These are phyloP conservation scores for Macroteleia sp. DNA, from an alignment of 2,888 invertebrate species.

Conservation along the genomic window DNA sequence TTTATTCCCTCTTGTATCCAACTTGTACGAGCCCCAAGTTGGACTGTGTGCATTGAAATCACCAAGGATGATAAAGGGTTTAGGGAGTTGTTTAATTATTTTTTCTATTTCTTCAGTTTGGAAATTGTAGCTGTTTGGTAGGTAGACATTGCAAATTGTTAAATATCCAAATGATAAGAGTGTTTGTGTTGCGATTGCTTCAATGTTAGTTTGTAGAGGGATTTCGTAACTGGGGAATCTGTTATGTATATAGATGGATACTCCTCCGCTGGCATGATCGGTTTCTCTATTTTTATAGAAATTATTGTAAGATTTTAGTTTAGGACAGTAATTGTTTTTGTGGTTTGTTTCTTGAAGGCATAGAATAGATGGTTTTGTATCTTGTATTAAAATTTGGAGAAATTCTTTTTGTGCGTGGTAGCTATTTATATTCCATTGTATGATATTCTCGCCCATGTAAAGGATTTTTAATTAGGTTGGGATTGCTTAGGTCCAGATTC, in stretches of 20 bases:
- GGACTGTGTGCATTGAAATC: constrained; percentile 66
- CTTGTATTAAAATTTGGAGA: background rate
- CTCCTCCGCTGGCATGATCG: constrained; percentile 62
- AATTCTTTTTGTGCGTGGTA: background rate
- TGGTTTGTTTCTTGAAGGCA: constrained; percentile 40
- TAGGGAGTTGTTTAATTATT: constrained; percentile 20
- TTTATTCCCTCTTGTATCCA: constrained; percentile 61
- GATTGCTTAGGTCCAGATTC: background rate
- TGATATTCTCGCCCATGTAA: background rate
- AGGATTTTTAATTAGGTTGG: too few relatives aligned
- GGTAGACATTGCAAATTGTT: constrained; percentile 33
- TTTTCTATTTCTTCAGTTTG: background rate
- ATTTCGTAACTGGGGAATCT: constrained; percentile 8
- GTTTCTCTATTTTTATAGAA: constrained; percentile 40
- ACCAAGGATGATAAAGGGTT: constrained; percentile 60
- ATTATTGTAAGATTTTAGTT: background rate
- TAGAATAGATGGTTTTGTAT: background rate
- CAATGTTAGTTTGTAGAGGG: constrained; percentile 33
- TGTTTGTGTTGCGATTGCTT: constrained; percentile 59
- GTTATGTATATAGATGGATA: background rate
- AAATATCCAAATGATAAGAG: background rate
- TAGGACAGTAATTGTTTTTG: background rate
- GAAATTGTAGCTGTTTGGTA: constrained; percentile 27
- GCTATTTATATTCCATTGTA: constrained; percentile 1
- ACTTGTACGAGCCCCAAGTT: constrained; percentile 54